Evolutionary conservation across 2,888 invertebrate species (phyloP).

Genomic region (Chymomyza fuscimana): DNA sequence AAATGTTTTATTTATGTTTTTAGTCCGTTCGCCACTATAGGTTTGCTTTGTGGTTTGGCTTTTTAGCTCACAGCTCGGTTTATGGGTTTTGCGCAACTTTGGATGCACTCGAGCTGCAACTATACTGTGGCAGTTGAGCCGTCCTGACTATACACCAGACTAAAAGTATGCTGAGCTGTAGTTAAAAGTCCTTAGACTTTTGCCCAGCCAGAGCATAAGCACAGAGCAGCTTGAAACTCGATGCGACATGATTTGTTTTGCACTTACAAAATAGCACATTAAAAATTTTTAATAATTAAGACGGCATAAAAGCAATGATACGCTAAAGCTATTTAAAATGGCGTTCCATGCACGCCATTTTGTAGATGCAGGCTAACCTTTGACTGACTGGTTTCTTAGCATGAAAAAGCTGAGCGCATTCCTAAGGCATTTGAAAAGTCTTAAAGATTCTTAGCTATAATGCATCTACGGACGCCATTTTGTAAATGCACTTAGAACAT

Average conservation of each 20-base stretch:
- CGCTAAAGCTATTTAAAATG: background rate
- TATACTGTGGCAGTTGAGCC: constrained; percentile 11
- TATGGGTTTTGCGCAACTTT: constrained; percentile 6
- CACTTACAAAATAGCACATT: constrained; percentile 16
- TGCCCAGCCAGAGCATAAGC: background rate
- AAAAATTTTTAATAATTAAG: constrained; percentile 19
- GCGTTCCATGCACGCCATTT: too few species aligned
- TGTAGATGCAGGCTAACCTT: too few species aligned
- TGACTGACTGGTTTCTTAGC: too few species aligned
- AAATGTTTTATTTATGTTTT: constrained; percentile 4
- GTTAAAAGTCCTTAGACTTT: background rate
- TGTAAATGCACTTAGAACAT: background rate
- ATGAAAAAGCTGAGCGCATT: too few species aligned
- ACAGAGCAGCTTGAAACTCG: constrained; percentile 23
- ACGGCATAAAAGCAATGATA: background rate
- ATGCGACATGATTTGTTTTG: constrained; percentile 44
- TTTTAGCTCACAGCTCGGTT: background rate
- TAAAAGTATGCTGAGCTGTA: constrained; percentile 2
- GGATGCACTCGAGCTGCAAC: background rate
- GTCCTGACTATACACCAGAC: constrained; percentile 13
- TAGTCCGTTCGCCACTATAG: background rate
- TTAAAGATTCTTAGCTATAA: background rate
- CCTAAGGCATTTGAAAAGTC: background rate
- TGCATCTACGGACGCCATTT: background rate
- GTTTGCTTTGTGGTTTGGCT: background rate